Percentiles rank a stretch among this genome's conserved stretches.
Conservation (phyloP, 2,888 invertebrate species). For the Stomorhina lunata region DNA sequence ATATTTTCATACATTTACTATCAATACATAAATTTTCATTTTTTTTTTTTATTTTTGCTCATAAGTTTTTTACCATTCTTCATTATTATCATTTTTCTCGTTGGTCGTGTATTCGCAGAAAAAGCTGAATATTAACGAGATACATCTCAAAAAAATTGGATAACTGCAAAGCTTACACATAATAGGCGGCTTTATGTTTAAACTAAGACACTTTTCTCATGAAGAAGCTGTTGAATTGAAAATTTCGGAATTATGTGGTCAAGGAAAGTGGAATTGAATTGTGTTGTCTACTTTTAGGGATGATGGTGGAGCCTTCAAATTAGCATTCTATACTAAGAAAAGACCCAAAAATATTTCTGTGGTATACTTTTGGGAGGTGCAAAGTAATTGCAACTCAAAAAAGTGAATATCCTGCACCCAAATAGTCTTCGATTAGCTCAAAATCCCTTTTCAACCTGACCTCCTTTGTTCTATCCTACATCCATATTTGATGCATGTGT, state of each 20-base stretch:
- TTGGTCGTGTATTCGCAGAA: neutral
- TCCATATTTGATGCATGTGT: neutral
- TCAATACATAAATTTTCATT: neutral
- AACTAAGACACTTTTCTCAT: too few species aligned
- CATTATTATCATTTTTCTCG: neutral
- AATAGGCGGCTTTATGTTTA: too few species aligned
- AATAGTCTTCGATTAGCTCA: neutral
- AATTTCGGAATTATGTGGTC: too few species aligned
- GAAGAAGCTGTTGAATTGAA: too few species aligned
- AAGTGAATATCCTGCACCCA: too few species aligned
- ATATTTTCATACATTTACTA: neutral
- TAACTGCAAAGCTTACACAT: neutral
- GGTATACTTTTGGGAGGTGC: too few species aligned
- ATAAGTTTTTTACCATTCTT: neutral
- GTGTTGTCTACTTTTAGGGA: too few species aligned
- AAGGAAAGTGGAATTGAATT: too few species aligned
- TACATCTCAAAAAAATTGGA: neutral
- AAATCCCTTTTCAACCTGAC: neutral
- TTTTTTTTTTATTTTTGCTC: neutral
- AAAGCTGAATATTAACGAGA: neutral
- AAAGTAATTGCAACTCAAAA: too few species aligned
- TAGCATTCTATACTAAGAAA: too few species aligned
- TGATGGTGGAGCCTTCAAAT: too few species aligned
- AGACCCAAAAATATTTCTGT: too few species aligned
- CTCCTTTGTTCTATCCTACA: neutral